Conservation (phyloP, 1,140 invertebrate species). For the Tetramorium parvispinum region DNA sequence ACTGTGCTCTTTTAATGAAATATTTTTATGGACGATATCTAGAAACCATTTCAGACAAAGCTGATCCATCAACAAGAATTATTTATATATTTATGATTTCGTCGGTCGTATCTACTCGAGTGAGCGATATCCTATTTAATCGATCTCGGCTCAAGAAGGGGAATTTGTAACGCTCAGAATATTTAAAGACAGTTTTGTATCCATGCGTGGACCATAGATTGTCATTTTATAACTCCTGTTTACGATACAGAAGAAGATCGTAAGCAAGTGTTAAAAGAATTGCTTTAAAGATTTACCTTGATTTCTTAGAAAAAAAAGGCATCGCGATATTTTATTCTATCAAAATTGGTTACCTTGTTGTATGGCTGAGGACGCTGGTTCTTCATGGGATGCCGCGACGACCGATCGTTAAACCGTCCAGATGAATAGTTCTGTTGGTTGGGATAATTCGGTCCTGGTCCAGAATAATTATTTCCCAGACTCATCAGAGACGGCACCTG, state of each 20-base stretch:
- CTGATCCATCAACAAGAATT: constrained; percentile 63
- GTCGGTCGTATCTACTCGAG: constrained; percentile 58
- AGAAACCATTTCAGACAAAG: constrained; percentile 55
- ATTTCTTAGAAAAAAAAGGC: constrained; percentile 39
- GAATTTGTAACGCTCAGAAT: constrained; percentile 65
- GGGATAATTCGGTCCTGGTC: constrained; percentile 81
- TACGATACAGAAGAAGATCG: constrained; percentile 40
- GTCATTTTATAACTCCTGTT: constrained; percentile 65
- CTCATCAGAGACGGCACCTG: constrained; percentile 84
- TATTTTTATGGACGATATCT: constrained; percentile 52
- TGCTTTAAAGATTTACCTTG: constrained; percentile 7
- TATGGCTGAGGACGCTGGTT: constrained; percentile 84
- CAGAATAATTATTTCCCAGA: constrained; percentile 82
- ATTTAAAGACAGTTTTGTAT: constrained; percentile 52
- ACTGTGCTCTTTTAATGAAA: constrained; percentile 65
- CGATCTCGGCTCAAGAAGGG: constrained; percentile 59
- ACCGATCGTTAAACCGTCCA: constrained; percentile 82
- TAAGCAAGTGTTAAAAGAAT: constrained; percentile 47
- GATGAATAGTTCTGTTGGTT: constrained; percentile 82
- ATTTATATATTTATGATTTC: constrained; percentile 65
- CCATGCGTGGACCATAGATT: constrained; percentile 64
- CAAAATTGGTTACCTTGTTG: constrained; percentile 82
- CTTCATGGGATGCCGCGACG: constrained; percentile 80
- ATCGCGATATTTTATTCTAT: constrained; percentile 26
- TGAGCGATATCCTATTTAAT: constrained; percentile 71